Evolutionary conservation across 2,797 vertebrate genomes (phyloP), one percentile per base, ranked within the genome.

Genomic region (Labeo calbasu): DNA sequence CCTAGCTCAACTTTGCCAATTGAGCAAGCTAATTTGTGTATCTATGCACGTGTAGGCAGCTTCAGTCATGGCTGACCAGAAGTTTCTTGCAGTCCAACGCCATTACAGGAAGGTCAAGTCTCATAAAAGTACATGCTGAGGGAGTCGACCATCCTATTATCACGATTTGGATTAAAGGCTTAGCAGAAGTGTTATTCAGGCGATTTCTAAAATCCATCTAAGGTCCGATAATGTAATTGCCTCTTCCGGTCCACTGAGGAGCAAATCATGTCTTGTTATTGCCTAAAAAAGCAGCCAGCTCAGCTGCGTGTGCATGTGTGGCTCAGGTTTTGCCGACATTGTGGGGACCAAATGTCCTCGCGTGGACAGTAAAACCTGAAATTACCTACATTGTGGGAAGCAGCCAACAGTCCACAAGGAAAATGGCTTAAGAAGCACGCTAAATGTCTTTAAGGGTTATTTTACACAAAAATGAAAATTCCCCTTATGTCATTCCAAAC

Each of bases 181-280:
- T 77, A 83, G 72, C 63, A 83, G 81, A 77, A 83, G 61, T 57
- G 61, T 76, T 83, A 68, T 83, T 77, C 63, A 83, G 63, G 59
- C 72, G n/a, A 65, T 77, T 68, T 83, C 61, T 53, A 83, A 68
- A 83, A 32, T 83, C 81, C 61, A 83, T 83, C 61, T 77, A 77
- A 77, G 72, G 81, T 83, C 50, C 5, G 81, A 83, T 83, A 77
- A 83, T 77, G 72, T 83, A 83, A 83, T 68, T 83, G 81, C 81
- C 14, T 83, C 81, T 83, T 83, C n/a, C 71, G 46, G 72, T 83
- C 61, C 63, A 83, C 72, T 69, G 50, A 77, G 63, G 46, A 83
- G 81, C 50, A 83, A 77, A 83, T 77, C 81, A 69, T 57, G 81
- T 83, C 61, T 66, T 83, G 61, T 83, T 83, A 77, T 55, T 76